Percentiles rank a stretch among this genome's conserved stretches.
phyloP scores from a whole-genome alignment of 2,797 vertebrate species.

The Pangasius mekongensis region DNA sequence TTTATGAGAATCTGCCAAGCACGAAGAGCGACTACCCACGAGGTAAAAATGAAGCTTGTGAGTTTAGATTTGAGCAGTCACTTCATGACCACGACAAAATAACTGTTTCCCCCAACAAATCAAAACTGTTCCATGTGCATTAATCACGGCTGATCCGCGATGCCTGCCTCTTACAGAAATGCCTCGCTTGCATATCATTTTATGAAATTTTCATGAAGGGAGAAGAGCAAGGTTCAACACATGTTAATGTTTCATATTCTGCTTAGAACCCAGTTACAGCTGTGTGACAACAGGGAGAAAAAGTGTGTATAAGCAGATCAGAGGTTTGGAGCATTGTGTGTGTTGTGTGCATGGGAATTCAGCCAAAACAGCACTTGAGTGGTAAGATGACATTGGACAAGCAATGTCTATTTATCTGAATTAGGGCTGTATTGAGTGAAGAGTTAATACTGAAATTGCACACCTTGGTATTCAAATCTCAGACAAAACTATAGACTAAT shows the following conservation, averaged over 20 bases:
- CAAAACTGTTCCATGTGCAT: conserved; percentile 54
- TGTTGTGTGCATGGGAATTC: neutral
- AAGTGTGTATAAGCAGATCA: conserved; percentile 21
- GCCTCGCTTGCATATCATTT: conserved; percentile 67
- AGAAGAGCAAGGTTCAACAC: conserved; percentile 66
- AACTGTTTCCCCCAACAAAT: conserved; percentile 37
- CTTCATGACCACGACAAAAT: neutral
- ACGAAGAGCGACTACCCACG: neutral
- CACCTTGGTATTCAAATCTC: neutral
- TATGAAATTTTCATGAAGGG: conserved; percentile 77
- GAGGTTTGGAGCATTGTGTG: neutral
- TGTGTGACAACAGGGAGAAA: conserved; percentile 57
- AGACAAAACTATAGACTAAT: neutral
- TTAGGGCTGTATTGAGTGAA: neutral
- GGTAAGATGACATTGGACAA: neutral
- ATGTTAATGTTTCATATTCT: conserved; percentile 75
- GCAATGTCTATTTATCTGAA: neutral
- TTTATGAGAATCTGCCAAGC: neutral
- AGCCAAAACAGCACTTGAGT: neutral
- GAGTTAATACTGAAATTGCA: neutral
- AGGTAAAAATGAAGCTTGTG: neutral
- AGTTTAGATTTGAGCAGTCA: neutral
- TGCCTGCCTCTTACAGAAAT: conserved; percentile 59
- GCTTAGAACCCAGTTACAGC: conserved; percentile 65
- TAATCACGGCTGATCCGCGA: conserved; percentile 51